These are phyloP conservation scores for Darevskia mixta DNA, from an alignment of 2,797 vertebrate species.

Conservation along the genomic window DNA sequence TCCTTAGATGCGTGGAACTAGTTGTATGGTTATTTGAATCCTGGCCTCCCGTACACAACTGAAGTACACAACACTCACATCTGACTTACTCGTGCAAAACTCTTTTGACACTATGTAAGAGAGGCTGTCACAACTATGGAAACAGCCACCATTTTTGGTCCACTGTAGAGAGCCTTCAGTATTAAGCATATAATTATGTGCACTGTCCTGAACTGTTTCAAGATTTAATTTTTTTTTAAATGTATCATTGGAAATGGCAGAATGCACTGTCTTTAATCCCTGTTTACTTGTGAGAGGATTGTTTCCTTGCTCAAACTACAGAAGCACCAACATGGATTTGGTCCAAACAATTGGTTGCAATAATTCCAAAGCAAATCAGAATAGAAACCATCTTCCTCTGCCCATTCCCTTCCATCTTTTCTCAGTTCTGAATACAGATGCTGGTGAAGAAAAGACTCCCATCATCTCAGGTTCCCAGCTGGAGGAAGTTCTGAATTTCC, in stretches of 20 bases:
- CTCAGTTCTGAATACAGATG: neutral
- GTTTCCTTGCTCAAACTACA: conserved; percentile 35
- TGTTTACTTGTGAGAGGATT: conserved; percentile 35
- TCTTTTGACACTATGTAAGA: neutral
- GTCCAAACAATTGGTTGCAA: conserved; percentile 44
- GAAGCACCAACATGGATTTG: conserved; percentile 45
- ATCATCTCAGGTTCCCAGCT: neutral
- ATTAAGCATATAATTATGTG: neutral
- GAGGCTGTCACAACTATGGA: neutral
- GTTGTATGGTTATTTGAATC: neutral
- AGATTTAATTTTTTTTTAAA: neutral
- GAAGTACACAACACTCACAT: neutral
- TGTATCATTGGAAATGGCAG: conserved; percentile 26
- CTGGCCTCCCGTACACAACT: too few relatives aligned
- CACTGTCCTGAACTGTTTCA: neutral
- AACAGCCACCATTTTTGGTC: neutral
- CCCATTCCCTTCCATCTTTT: neutral
- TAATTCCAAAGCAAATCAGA: neutral
- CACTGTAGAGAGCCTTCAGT: neutral
- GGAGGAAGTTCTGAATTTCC: too few relatives aligned
- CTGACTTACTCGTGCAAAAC: neutral
- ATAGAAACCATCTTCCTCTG: too few relatives aligned
- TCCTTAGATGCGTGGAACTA: neutral
- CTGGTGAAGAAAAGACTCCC: neutral
- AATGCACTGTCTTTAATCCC: neutral